Evolutionary conservation across 2,888 invertebrate genomes (phyloP).

Genomic region (Hypselothyrea guttata): DNA sequence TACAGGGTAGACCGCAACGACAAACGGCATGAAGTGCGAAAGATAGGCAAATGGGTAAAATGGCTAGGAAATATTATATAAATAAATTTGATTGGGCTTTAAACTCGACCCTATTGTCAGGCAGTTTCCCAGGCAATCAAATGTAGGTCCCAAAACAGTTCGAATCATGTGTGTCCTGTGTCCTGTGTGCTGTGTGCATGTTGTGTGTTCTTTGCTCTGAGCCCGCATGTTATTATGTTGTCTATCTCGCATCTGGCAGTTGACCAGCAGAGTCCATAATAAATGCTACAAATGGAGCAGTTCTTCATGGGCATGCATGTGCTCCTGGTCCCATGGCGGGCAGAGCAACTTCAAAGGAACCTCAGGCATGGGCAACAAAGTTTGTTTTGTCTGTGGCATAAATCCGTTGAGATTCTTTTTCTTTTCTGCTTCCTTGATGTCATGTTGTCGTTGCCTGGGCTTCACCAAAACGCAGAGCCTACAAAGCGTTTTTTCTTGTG

Average conservation of each 20-base stretch:
- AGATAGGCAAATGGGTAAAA: neutral
- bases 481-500: neutral
- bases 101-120: slow-evolving; percentile 11
- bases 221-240: slow-evolving; percentile 56
- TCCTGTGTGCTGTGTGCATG: neutral
- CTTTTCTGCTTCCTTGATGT: no score
- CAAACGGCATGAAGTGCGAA: slow-evolving; percentile 1
- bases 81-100: slow-evolving; percentile 15
- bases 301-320: slow-evolving; percentile 10
- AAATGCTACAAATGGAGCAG: slow-evolving; percentile 30
- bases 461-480: slow-evolving; percentile 1
- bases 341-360: slow-evolving; percentile 28
- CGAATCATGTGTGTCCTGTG: neutral
- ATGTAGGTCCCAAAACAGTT: slow-evolving; percentile 23
- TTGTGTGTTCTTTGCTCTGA: neutral
- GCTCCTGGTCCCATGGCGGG: slow-evolving; percentile 13
- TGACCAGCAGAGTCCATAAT: slow-evolving; percentile 42
- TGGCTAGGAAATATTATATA: neutral
- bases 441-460: slow-evolving; percentile 14
- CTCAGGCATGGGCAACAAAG: slow-evolving; percentile 27
- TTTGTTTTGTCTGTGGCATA: slow-evolving; percentile 51
- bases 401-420: slow-evolving; percentile 50
- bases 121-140: slow-evolving; percentile 34
- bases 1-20: slow-evolving; percentile 3
- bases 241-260: slow-evolving; percentile 18